phyloP scores from a whole-genome alignment of 1,140 invertebrate genomes.

The Brachionus asplanchnoidis region DNA sequence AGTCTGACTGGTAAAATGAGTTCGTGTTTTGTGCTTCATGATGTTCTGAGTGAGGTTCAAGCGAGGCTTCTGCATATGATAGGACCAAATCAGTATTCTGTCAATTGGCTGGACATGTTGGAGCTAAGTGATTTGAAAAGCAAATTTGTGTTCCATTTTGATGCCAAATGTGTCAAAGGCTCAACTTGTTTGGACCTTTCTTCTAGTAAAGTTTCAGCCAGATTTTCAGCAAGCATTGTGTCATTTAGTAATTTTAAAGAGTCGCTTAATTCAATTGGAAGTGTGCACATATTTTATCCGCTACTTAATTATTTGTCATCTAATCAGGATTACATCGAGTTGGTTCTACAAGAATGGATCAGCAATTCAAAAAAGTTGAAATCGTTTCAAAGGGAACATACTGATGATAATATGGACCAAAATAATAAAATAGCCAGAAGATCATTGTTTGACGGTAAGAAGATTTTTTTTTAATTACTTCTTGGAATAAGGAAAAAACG shows the following conservation, averaged over 20 bases:
- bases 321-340: constrained; percentile 16
- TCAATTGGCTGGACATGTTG: constrained; percentile 34
- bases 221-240: background rate
- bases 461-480: background rate
- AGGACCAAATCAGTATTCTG: constrained; percentile 20
- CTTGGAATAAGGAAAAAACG: too few species aligned
- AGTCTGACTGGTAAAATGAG: constrained; percentile 25
- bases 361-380: constrained; percentile 60
- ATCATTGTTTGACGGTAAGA: background rate
- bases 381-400: background rate
- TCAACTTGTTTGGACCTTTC: constrained; percentile 3
- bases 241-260: constrained; percentile 23
- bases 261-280: constrained; percentile 60
- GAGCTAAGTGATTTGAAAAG: constrained; percentile 38
- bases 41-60: constrained; percentile 8
- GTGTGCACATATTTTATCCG: constrained; percentile 63
- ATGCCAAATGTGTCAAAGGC: constrained; percentile 30
- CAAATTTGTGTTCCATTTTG: constrained; percentile 42
- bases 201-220: background rate
- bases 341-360: constrained; percentile 62
- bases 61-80: background rate
- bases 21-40: constrained; percentile 26
- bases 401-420: background rate
- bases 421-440: background rate
- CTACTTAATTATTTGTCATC: constrained; percentile 59